Evolutionary conservation across 2,113 vertebrate species (phyloP).

Genomic region (Paracyprichromis sp.): DNA sequence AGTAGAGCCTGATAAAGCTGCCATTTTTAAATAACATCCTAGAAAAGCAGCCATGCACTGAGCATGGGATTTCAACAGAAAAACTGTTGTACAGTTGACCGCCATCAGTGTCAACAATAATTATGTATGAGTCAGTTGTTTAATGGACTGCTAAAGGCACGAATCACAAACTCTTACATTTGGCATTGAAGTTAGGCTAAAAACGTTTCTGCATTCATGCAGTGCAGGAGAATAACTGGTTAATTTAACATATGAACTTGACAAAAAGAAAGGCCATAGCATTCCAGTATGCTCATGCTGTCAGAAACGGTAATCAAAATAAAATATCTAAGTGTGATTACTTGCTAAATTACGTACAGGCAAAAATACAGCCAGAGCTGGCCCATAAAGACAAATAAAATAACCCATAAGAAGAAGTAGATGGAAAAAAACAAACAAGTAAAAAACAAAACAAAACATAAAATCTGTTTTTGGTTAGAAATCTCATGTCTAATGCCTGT

Average conservation of each 20-base stretch:
- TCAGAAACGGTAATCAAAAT: neutral
- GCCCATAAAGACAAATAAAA: neutral
- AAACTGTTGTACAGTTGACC: neutral
- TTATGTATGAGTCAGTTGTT: neutral
- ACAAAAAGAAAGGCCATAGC: neutral
- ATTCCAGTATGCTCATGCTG: neutral
- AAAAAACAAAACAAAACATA: neutral
- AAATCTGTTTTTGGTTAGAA: neutral
- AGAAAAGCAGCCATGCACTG: neutral
- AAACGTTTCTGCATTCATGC: neutral
- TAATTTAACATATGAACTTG: neutral
- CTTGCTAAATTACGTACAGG: neutral
- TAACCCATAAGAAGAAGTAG: neutral
- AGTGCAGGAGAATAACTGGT: neutral
- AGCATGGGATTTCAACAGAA: neutral
- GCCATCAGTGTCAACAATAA: neutral
- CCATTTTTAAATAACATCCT: neutral
- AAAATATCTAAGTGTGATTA: neutral
- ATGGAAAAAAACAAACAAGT: neutral
- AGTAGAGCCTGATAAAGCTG: neutral
- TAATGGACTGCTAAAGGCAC: neutral
- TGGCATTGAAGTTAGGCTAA: neutral
- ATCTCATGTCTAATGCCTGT: neutral
- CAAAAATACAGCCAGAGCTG: neutral
- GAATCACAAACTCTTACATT: neutral